Conservation (phyloP, 2,113 vertebrate species). For the Gallinago jamesoni region DNA sequence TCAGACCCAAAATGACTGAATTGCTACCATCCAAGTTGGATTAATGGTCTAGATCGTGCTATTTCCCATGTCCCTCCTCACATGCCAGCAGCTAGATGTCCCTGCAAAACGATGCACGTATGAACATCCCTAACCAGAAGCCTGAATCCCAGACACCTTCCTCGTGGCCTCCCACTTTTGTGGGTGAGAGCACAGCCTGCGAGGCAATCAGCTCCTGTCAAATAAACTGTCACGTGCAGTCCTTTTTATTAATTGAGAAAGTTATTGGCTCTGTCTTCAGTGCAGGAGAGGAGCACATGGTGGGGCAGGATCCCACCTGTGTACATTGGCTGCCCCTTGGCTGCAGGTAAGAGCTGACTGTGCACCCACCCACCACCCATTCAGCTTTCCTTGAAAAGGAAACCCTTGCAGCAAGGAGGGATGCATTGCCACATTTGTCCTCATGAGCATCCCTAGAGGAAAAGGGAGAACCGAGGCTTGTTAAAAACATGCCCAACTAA, state of each 20-base stretch:
- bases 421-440: neutral
- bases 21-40: neutral
- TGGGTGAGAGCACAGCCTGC: neutral
- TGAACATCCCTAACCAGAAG: neutral
- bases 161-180: fast-evolving
- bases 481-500: neutral
- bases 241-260: neutral
- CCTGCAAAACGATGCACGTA: fast-evolving
- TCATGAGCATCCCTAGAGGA: fast-evolving
- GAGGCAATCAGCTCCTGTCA: neutral
- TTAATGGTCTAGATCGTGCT: fast-evolving
- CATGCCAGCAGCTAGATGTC: neutral
- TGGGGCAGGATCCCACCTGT: neutral
- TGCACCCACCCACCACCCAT: neutral
- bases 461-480: neutral
- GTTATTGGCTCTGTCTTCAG: neutral
- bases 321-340: neutral
- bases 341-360: neutral
- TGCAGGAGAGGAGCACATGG: fast-evolving
- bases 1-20: neutral
- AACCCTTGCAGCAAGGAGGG: fast-evolving
- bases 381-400: neutral
- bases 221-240: neutral
- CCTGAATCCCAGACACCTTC: neutral
- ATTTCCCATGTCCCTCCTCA: neutral